Percentiles rank a stretch among this genome's conserved stretches.
Conservation (phyloP, 2,113 vertebrate genomes). For the Neodon shergylaensis region DNA sequence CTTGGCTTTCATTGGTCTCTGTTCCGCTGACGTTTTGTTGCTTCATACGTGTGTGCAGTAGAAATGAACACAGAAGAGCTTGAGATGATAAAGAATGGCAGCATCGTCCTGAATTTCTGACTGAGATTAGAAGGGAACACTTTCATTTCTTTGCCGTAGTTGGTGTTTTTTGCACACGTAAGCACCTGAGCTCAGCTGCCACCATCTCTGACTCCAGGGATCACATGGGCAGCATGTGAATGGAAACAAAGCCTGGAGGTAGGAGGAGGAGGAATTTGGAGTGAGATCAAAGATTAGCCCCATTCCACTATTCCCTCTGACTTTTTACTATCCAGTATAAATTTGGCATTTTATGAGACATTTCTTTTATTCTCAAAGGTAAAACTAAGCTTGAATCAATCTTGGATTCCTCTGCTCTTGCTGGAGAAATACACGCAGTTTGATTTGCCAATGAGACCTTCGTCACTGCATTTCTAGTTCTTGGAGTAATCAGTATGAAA, state of each 20-base stretch:
- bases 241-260: slow-evolving; percentile 85
- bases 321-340: slow-evolving; percentile 86
- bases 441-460: slow-evolving; percentile 69
- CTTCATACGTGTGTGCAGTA: slow-evolving; percentile 25
- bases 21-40: background rate
- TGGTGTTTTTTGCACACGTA: slow-evolving; percentile 39
- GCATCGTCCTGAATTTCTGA: slow-evolving; percentile 49
- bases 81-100: slow-evolving; percentile 15
- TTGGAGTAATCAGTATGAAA: slow-evolving; percentile 45
- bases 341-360: slow-evolving; percentile 80
- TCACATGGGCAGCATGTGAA: slow-evolving; percentile 79
- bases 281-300: slow-evolving; percentile 86
- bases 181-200: slow-evolving; percentile 56
- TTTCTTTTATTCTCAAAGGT: slow-evolving; percentile 64
- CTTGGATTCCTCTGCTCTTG: slow-evolving; percentile 75
- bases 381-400: slow-evolving; percentile 79
- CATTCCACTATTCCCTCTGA: slow-evolving; percentile 82
- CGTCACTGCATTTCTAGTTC: slow-evolving; percentile 48
- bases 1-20: background rate
- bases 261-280: slow-evolving; percentile 86
- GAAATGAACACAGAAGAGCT: slow-evolving; percentile 32
- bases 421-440: slow-evolving; percentile 69
- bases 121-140: slow-evolving; percentile 52
- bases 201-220: slow-evolving; percentile 67
- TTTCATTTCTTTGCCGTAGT: slow-evolving; percentile 72